These are phyloP conservation scores for Myiotriccus ornatus DNA, from an alignment of 2,797 vertebrate species.

Conservation along the genomic window DNA sequence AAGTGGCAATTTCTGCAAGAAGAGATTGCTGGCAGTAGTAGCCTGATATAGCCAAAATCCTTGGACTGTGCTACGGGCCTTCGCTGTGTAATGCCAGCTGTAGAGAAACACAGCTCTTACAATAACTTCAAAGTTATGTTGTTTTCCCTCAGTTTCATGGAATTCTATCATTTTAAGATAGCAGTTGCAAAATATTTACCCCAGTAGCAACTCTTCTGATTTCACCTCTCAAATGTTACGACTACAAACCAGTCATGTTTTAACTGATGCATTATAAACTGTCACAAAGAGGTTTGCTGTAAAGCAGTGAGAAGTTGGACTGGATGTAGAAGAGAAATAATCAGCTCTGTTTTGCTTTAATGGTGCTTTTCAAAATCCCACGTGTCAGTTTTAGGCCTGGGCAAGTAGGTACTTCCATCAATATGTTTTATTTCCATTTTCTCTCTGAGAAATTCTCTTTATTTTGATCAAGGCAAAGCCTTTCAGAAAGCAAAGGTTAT, in stretches of 20 bases:
- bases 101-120: neutral
- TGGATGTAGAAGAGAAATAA: neutral
- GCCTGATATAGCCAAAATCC: neutral
- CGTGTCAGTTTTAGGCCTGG: neutral
- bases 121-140: neutral
- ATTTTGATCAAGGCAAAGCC: neutral
- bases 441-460: neutral
- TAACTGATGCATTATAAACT: neutral
- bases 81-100: neutral
- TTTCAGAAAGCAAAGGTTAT: neutral
- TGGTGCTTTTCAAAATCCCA: neutral
- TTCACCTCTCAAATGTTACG: neutral
- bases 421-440: neutral
- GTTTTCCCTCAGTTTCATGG: neutral
- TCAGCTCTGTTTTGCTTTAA: neutral
- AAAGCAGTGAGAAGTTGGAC: neutral
- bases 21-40: neutral
- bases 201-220: neutral
- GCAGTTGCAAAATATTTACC: neutral
- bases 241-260: neutral
- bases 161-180: neutral
- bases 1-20: neutral
- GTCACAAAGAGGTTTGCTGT: accelerated
- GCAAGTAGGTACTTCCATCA: neutral
- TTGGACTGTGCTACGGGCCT: neutral